Conservation (phyloP, 2,797 vertebrate genomes). For the Anabacerthia variegaticeps region DNA sequence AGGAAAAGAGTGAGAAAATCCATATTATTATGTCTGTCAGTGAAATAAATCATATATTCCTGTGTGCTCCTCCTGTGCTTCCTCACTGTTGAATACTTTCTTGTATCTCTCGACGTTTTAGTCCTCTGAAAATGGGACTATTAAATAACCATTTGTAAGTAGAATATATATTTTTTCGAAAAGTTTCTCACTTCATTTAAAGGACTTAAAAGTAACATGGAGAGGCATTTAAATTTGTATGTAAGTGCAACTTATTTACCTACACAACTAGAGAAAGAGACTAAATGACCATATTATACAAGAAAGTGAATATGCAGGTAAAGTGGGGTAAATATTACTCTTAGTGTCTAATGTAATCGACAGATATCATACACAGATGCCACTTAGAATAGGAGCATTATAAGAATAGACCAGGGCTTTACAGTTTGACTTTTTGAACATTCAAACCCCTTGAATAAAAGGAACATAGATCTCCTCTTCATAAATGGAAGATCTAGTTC, state of each 20-base stretch:
- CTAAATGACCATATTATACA: not conserved
- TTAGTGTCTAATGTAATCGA: not conserved
- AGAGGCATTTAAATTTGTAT: not conserved
- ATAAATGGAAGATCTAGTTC: not conserved
- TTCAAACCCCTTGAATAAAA: not conserved
- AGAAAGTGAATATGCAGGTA: not conserved
- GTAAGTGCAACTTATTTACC: not conserved
- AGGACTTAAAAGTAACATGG: not conserved
- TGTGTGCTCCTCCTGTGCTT: not conserved
- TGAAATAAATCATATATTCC: not conserved
- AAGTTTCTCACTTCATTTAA: not conserved
- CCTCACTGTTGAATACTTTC: not conserved
- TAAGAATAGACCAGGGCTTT: not conserved
- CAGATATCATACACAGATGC: not conserved
- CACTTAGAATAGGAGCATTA: not conserved
- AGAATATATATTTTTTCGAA: not conserved
- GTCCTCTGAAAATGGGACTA: not conserved
- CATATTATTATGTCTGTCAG: not conserved
- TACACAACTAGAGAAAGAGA: not conserved
- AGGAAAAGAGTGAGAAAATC: not conserved
- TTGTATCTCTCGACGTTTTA: not conserved
- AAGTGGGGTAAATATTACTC: not conserved
- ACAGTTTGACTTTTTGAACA: not conserved
- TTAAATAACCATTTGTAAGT: not conserved
- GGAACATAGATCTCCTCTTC: rapidly evolving